Evolutionary conservation across 2,797 vertebrate species (phyloP).

Genomic region (Artibeus lituratus): DNA sequence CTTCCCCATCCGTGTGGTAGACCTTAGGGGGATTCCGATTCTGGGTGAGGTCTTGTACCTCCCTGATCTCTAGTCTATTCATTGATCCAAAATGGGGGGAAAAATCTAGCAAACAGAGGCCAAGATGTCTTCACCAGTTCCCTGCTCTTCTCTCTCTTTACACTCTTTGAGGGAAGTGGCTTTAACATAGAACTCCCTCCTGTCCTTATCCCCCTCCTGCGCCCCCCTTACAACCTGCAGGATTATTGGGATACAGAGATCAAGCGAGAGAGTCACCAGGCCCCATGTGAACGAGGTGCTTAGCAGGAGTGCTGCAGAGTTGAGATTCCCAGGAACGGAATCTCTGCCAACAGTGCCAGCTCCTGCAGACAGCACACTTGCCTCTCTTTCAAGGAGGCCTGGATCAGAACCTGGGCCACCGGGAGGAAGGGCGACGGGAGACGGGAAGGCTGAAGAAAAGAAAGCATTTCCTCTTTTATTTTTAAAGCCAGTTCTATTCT

Average conservation of each 20-base stretch:
- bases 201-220: background rate
- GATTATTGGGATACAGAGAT: background rate
- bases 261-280: background rate
- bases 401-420: conserved; percentile 30
- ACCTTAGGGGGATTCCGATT: background rate
- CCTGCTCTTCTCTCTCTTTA: background rate
- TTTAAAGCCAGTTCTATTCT: conserved; percentile 71
- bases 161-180: background rate
- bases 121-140: background rate
- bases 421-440: background rate
- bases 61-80: conserved; percentile 8
- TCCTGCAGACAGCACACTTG: background rate
- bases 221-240: background rate
- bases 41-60: background rate
- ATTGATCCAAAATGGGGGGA: background rate
- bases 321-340: background rate
- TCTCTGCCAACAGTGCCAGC: background rate
- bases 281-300: background rate
- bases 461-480: conserved; percentile 50
- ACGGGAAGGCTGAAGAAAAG: conserved; percentile 10
- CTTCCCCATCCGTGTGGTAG: background rate
- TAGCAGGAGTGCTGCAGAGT: background rate
- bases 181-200: background rate
- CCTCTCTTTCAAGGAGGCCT: conserved; percentile 18
- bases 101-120: background rate